Evolutionary conservation across 1,140 invertebrate species (phyloP), one percentile per base, ranked within the genome.

Genomic region (Acromyrmex charruanus): DNA sequence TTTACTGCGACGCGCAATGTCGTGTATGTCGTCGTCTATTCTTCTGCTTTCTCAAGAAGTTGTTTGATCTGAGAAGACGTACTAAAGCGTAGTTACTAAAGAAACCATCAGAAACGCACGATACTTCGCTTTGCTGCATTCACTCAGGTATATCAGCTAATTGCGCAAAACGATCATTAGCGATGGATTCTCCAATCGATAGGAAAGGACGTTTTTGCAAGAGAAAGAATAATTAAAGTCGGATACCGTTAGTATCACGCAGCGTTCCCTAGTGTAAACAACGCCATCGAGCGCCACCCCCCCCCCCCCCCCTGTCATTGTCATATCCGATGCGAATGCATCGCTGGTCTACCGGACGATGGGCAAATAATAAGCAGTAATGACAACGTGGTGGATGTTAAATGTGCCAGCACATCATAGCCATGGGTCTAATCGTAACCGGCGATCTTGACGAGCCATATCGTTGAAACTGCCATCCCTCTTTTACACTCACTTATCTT

Each of bases 331-430:
- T 16, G 51, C 66, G 35, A 44, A 66, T 58, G 53, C 35, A 39
- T 3, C 55, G 80, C 55, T 49, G 35, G 35, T 39, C 35, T 7
- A 39, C 35, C 35, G 35, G 35, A 39, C 35, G 86, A 86, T 88
- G 86, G 71, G 87, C 89, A 90, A 90, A 90, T 90, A 90, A 90
- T 90, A 90, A 90, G 65, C 81, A 53, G 88, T 77, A 90, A 90
- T 87, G 85, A 89, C 80, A 87, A 87, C 80, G 74, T 89, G 85
- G 75, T 63, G 28, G 44, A 63, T 88, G 49, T 74, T 71, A 77
- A 63, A 51, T 53, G 80, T 71, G 80, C 71, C 77, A 14, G 39
- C 59, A 59, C 84, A 85, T 87, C 77, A 77, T 74, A 66, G 75
- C 63, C 66, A 51, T 55, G 31, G 2, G 49, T 58, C 65, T 66